Evolutionary conservation across 1,140 invertebrate genomes (phyloP).

Genomic region (Palaemon carinicauda): DNA sequence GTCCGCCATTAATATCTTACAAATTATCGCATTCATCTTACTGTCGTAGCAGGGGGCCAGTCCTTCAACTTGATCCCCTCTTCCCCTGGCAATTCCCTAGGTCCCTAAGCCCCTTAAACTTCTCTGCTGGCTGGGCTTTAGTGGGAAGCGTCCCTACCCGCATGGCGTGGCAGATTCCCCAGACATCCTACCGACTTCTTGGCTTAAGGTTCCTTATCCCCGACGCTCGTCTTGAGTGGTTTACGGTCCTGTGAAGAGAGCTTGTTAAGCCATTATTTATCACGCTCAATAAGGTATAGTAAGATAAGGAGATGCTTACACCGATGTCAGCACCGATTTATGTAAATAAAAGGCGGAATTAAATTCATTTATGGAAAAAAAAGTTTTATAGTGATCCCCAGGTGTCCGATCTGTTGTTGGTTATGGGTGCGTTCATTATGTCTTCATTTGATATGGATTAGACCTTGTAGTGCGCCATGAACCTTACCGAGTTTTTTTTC

Average conservation of each 20-base stretch:
- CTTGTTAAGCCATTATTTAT: conserved; percentile 37
- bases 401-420: neutral
- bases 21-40: conserved; percentile 41
- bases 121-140: no score
- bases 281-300: conserved; percentile 6
- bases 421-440: no score
- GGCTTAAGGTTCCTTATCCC: no score
- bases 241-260: neutral
- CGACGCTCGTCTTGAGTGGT: no score
- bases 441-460: no score
- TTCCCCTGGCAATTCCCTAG: no score
- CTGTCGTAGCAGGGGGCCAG: neutral
- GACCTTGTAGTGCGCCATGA: no score
- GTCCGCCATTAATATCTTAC: conserved; percentile 39
- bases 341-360: neutral
- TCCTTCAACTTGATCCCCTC: neutral
- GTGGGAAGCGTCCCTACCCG: no score
- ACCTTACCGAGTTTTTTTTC: no score
- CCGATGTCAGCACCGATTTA: neutral
- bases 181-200: no score
- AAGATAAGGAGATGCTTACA: conserved; percentile 23
- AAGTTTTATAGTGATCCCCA: neutral
- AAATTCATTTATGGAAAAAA: conserved; percentile 34
- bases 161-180: no score
- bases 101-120: no score